Evolutionary conservation across 2,888 invertebrate genomes (phyloP), one percentile per base, ranked within the genome.

Genomic region (Macrophya alboannulata): DNA sequence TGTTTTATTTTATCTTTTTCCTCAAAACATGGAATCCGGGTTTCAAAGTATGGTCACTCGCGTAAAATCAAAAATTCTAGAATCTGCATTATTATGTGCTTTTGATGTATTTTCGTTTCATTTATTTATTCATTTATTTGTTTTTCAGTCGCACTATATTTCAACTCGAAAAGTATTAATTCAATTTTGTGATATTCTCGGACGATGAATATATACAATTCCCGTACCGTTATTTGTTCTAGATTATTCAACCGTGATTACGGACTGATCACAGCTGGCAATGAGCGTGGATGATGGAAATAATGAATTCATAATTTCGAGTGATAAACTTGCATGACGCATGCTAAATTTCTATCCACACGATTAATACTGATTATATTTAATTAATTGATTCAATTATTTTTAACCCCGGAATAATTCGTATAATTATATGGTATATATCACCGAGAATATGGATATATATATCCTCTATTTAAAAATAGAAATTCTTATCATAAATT

Each of bases 211-310:
- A 72, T 21, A 74, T 43, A 9, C 43, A 17, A 17, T n/a, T 37
- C 12, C 25, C 12, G 45, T 45, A 25, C 43, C 15, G 17, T 55
- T 55, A 55, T 55, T 6, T 4, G 55, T 31, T 82, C 5, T n/a
- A 12, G n/a, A 74, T 74, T 45, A 74, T 45, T 74, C 74, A 74
- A 43, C 45, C 21, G 45, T 45, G n/a, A 45, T 15, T 74, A 74
- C 43, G 12, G 25, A 45, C 74, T 25, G 74, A 25, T 43, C 43
- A 45, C 45, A 45, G 45, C 74, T 12, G 45, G 74, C 43, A 15
- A 48, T 25, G 21, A 43, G 21, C 45, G 45, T 25, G 74, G 45
- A 74, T 25, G 74, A 74, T 48, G 45, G 45, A 43, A 45, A 43
- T 45, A 74, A n/a, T 21, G 43, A 25, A 45, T 45, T 74, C 21